Percentiles rank a stretch among this genome's conserved stretches.
These are phyloP conservation scores for Chaunax sp. DNA, from an alignment of 2,797 vertebrate species.

Conservation along the genomic window DNA sequence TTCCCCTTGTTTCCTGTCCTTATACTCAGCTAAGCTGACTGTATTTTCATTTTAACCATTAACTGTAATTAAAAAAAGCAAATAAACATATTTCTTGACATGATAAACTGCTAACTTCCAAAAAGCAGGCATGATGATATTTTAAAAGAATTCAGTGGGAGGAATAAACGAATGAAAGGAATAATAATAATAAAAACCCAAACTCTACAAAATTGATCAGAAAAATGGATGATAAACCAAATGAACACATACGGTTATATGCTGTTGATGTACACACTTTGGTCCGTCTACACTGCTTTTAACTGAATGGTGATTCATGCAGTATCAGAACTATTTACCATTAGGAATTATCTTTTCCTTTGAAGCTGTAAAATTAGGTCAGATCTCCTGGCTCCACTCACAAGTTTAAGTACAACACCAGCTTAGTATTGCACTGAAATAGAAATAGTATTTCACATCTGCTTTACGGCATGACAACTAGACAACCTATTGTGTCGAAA, in stretches of 20 bases:
- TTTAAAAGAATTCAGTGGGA: too few species aligned
- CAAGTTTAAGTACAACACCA: conserved; percentile 32
- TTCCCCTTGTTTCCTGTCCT: too few species aligned
- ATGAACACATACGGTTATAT: background rate
- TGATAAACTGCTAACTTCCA: too few species aligned
- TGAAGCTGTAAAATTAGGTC: conserved; percentile 67
- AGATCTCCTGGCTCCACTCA: conserved; percentile 59
- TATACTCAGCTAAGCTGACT: too few species aligned
- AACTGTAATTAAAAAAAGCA: too few species aligned
- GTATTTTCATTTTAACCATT: too few species aligned
- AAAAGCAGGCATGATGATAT: too few species aligned
- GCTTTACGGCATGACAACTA: conserved; percentile 28
- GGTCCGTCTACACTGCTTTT: conserved; percentile 10
- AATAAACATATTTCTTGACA: too few species aligned
- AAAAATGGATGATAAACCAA: too few species aligned
- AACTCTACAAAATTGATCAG: too few species aligned
- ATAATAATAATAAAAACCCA: too few species aligned
- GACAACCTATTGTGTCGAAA: conserved; percentile 54
- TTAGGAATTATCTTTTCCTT: conserved; percentile 42
- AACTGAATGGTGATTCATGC: conserved; percentile 22
- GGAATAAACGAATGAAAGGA: too few species aligned
- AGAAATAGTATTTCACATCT: conserved; percentile 41
- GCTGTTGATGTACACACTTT: background rate
- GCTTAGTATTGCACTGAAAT: conserved; percentile 31
- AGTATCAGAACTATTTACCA: conserved; percentile 37